Base-by-base conservation (phyloP, 2,888 invertebrate species). In the Phaonia tiefii region DNA sequence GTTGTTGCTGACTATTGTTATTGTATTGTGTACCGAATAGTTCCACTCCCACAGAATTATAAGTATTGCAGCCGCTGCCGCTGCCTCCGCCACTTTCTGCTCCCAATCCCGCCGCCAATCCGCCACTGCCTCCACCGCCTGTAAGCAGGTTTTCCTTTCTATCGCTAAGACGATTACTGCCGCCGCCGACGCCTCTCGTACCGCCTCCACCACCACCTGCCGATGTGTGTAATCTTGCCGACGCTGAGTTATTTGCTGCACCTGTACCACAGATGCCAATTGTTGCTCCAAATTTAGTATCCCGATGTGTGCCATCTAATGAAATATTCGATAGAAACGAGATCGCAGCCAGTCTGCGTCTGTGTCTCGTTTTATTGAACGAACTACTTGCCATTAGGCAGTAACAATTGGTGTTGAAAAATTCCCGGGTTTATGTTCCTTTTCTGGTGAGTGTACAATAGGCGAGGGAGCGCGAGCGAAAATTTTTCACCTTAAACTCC, bases 241-340 rank as follows among this genome's bases (percentile, higher is more conserved):
- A 80, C 84, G 83, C 81, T 85, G 85, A 82, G 85, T 84, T 83
- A 75, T 82, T 82, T 71, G 75, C 79, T 85, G 86, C 83, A 83
- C 83, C 82, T 80, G 85, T 86, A 84, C 80, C 80, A 79, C 89
- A 88, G 86, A 89, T 88, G 86, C 90, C 89, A 86, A 88, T 89
- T 86, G 89, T 88, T 86, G 90, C 86, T 83, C 91, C 92, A 87
- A 94, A 90, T 90, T 92, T 93, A 80, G 94, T 94, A 89, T 95
- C 95, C 89, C 93, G 94, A 91, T 96, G 95, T 86, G 95, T 95
- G 84, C 98, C 98, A 92, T 98, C 98, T 83, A 98, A 92, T 83
- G 98, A 97, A 89, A 99, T 98, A 92, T 98, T 98, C 72, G 97
- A 95, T 86, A 99, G 93, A 92, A 98, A 99, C 88, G 97, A 96